These are phyloP conservation scores for Galaxea fascicularis DNA, from an alignment of 92 coral and sea anemone genomes.

Conservation along the genomic window DNA sequence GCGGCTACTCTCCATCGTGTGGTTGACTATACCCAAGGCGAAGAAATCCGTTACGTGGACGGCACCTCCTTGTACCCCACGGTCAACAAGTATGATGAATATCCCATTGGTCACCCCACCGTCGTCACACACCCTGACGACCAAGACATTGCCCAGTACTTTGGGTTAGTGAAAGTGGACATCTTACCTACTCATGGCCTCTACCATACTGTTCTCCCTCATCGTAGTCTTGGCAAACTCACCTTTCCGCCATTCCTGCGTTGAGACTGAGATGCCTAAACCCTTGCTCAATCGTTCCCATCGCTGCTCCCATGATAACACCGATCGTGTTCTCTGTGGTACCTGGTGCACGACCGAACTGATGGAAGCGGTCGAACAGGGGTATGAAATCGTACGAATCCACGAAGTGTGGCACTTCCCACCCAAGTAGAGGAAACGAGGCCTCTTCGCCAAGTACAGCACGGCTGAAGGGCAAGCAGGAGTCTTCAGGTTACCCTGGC, in stretches of 20 bases:
- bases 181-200: not conserved
- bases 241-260: not conserved
- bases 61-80: not conserved
- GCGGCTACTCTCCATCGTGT: not conserved
- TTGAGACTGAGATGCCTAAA: not conserved
- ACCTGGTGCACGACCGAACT: constrained; percentile 24
- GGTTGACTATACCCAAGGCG: not conserved
- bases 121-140: not conserved
- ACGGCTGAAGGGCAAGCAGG: not conserved
- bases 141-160: not conserved
- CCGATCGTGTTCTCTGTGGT: not conserved
- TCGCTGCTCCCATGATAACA: not conserved
- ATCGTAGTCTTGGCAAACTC: not conserved
- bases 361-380: too few relatives aligned
- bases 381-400: not conserved
- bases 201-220: not conserved
- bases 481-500: not conserved
- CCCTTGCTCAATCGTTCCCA: not conserved
- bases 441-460: not conserved
- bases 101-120: constrained; percentile 1
- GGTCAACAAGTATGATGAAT: not conserved
- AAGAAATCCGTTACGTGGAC: not conserved
- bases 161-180: not conserved
- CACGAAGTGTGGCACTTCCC: constrained; percentile 1
- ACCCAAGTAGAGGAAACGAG: not conserved